Evolutionary conservation across 2,113 vertebrate species (phyloP).

Genomic region (Oenanthe melanoleuca): DNA sequence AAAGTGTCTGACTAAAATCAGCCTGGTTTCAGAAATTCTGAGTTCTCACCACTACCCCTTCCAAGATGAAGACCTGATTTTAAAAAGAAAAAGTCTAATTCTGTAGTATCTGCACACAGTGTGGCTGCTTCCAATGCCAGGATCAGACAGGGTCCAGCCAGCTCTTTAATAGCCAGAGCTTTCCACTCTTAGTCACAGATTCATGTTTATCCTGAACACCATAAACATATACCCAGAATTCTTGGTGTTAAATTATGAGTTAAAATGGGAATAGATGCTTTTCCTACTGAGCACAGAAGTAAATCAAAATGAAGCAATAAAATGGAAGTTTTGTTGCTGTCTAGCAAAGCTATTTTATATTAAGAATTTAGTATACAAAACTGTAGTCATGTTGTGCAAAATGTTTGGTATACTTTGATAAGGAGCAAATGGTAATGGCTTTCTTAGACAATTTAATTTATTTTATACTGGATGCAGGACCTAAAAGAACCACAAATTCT

Average conservation of each 20-base stretch:
- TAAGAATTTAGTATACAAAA: constrained; percentile 41
- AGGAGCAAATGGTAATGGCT: neutral
- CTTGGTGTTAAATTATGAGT: neutral
- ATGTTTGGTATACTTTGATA: constrained; percentile 29
- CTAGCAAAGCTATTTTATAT: neutral
- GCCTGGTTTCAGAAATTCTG: neutral
- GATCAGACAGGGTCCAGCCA: neutral
- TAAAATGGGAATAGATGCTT: neutral
- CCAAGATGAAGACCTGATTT: neutral
- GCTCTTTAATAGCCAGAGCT: neutral
- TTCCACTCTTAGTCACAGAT: neutral
- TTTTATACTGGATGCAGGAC: neutral
- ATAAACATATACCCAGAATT: neutral
- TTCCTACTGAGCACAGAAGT: constrained; percentile 10
- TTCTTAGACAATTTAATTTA: constrained; percentile 35
- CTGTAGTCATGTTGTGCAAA: neutral
- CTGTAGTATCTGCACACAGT: neutral
- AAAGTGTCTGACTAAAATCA: neutral
- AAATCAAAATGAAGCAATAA: constrained; percentile 49
- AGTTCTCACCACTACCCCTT: neutral
- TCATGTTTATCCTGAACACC: neutral
- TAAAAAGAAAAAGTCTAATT: neutral
- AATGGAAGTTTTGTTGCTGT: constrained; percentile 10
- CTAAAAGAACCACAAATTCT: neutral
- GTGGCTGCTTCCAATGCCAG: neutral